Evolutionary conservation across 2,113 vertebrate species (phyloP).

Genomic region (Plestiodon gilberti): DNA sequence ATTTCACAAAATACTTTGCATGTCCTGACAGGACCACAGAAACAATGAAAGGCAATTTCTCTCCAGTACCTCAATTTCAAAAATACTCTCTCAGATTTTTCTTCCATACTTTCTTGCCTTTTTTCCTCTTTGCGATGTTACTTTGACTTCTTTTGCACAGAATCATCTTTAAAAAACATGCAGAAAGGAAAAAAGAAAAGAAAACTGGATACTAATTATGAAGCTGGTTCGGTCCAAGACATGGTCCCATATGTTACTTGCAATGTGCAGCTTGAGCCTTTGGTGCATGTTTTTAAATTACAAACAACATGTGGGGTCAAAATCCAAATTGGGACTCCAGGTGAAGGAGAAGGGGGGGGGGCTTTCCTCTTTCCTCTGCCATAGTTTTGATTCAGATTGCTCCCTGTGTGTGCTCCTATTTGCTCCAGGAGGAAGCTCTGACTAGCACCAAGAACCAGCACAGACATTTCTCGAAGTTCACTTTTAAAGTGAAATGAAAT

Average conservation of each 20-base stretch:
- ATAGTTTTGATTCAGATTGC: no score
- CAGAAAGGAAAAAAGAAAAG: background rate
- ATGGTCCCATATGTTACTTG: background rate
- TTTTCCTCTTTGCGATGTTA: fast-evolving
- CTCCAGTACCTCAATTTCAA: background rate
- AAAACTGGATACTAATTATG: background rate
- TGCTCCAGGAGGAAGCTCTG: no score
- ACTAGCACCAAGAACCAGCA: no score
- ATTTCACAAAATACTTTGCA: background rate
- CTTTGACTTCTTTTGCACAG: background rate
- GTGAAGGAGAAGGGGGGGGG: no score
- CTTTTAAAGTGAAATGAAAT: no score
- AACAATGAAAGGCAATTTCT: background rate
- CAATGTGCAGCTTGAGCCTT: background rate
- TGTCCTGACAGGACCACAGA: background rate
- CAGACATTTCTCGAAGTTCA: no score
- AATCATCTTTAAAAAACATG: background rate
- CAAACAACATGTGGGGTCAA: no score
- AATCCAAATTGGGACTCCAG: no score
- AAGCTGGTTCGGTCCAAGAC: no score
- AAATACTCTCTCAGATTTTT: background rate
- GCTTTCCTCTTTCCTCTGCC: no score
- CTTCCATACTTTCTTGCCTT: background rate
- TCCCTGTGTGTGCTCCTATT: no score
- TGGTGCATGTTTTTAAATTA: no score